phyloP scores from a whole-genome alignment of 1,140 invertebrate genomes.

The Hylaeus volcanicus region DNA sequence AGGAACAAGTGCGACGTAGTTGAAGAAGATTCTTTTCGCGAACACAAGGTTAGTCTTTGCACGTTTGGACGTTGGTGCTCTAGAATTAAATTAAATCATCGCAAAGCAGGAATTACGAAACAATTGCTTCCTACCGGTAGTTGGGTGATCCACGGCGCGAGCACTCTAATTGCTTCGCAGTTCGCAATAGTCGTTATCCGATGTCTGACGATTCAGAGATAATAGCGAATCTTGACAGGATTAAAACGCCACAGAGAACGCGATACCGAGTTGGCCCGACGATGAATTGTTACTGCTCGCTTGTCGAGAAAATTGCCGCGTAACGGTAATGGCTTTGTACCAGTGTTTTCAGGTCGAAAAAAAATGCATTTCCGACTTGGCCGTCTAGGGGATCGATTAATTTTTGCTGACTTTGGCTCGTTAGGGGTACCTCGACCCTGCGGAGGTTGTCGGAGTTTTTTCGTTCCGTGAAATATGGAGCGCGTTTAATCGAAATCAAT shows the following conservation, averaged over 20 bases:
- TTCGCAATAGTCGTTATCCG: not conserved
- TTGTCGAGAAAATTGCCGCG: slow-evolving; percentile 12
- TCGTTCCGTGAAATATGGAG: slow-evolving; percentile 16
- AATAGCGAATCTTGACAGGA: not conserved
- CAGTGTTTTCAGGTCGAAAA: not conserved
- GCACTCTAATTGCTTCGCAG: not conserved
- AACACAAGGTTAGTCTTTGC: no score
- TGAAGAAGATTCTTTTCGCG: no score
- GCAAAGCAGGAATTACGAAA: no score
- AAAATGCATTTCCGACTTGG: not conserved
- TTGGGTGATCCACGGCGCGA: no score
- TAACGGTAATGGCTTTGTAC: not conserved
- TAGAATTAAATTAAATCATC: no score
- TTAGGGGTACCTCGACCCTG: not conserved
- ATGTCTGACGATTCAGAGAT: not conserved
- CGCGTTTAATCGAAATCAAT: slow-evolving; percentile 41
- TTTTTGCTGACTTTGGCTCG: slow-evolving; percentile 22
- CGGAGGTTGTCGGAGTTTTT: slow-evolving; percentile 5
- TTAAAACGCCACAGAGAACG: not conserved
- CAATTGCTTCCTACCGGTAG: no score
- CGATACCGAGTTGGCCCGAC: not conserved
- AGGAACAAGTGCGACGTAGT: no score
- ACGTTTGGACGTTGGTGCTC: no score
- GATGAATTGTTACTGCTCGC: slow-evolving; percentile 17
- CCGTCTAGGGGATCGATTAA: slow-evolving; percentile 17